These are phyloP conservation scores for Adelosebastes latens DNA, from an alignment of 2,797 vertebrate genomes.

Conservation along the genomic window DNA sequence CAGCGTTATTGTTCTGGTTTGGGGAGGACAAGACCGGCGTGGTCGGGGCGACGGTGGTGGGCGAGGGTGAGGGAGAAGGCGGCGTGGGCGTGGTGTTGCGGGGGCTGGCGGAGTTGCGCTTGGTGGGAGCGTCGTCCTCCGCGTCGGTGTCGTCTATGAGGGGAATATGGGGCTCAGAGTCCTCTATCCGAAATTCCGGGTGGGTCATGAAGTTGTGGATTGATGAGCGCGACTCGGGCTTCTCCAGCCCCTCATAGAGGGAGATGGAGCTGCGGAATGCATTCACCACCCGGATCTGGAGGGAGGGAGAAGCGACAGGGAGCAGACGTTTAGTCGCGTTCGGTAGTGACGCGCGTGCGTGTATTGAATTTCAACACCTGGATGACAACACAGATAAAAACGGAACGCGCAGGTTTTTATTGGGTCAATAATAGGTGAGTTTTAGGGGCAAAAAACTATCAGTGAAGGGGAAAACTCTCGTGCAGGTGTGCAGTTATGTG, in stretches of 20 bases:
- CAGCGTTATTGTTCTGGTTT: conserved; percentile 99
- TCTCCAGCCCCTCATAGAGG: conserved; percentile 98
- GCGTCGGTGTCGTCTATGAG: conserved; percentile 99
- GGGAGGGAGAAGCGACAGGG: conserved; percentile 36
- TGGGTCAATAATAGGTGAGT: conserved; percentile 81
- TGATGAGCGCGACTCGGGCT: conserved; percentile 95
- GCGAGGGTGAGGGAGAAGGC: conserved; percentile 61
- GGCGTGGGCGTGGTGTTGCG: conserved; percentile 87
- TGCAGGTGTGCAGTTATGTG: conserved; percentile 88
- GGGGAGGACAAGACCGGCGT: conserved; percentile 88
- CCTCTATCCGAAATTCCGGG: conserved; percentile 99
- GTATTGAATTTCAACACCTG: conserved; percentile 30
- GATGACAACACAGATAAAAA: conserved; percentile 50
- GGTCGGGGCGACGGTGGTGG: conserved; percentile 74
- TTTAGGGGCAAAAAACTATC: conserved; percentile 75
- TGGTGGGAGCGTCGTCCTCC: conserved; percentile 97
- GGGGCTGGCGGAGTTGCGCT: conserved; percentile 89
- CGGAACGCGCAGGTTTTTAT: conserved; percentile 52
- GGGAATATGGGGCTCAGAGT: conserved; percentile 98
- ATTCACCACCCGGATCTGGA: conserved; percentile 99
- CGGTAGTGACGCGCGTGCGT: conserved; percentile 14
- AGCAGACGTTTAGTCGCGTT: conserved; percentile 57
- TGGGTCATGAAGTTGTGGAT: conserved; percentile 99
- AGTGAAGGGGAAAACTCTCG: conserved; percentile 82
- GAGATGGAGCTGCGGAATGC: conserved; percentile 99